phyloP scores from a whole-genome alignment of 2,797 vertebrate genomes.

The Cynopterus sphinx region DNA sequence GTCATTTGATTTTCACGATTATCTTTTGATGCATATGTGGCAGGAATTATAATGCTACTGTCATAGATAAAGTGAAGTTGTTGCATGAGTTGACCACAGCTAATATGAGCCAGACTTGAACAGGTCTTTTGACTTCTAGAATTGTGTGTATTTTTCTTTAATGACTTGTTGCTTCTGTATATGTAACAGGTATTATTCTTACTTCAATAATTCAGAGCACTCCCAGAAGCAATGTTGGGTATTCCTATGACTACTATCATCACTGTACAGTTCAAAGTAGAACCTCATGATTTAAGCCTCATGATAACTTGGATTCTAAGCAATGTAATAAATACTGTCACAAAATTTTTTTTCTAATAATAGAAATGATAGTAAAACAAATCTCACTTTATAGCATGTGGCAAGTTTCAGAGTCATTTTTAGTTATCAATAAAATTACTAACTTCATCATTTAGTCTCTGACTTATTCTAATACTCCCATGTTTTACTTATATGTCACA shows the following conservation, averaged over 20 bases:
- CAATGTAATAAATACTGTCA: not conserved
- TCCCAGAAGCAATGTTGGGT: not conserved
- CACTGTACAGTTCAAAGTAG: not conserved
- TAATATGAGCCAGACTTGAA: not conserved
- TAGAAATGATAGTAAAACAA: not conserved
- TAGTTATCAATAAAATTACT: not conserved
- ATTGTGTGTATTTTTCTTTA: not conserved
- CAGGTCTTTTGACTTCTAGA: not conserved
- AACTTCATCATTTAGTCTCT: not conserved
- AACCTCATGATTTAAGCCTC: not conserved
- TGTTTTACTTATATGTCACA: not conserved
- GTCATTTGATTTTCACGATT: not conserved
- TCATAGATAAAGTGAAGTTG: not conserved
- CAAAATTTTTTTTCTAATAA: not conserved
- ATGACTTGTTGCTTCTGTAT: not conserved
- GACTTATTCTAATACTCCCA: not conserved
- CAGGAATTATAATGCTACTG: not conserved
- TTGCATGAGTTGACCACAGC: not conserved
- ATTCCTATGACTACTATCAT: not conserved
- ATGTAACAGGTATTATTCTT: not conserved
- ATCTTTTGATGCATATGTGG: not conserved
- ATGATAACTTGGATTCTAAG: not conserved
- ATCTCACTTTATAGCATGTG: not conserved
- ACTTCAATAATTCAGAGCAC: not conserved
- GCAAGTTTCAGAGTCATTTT: not conserved